phyloP scores from a whole-genome alignment of 2,888 invertebrate species.

The Hydroisotoma schaefferi region DNA sequence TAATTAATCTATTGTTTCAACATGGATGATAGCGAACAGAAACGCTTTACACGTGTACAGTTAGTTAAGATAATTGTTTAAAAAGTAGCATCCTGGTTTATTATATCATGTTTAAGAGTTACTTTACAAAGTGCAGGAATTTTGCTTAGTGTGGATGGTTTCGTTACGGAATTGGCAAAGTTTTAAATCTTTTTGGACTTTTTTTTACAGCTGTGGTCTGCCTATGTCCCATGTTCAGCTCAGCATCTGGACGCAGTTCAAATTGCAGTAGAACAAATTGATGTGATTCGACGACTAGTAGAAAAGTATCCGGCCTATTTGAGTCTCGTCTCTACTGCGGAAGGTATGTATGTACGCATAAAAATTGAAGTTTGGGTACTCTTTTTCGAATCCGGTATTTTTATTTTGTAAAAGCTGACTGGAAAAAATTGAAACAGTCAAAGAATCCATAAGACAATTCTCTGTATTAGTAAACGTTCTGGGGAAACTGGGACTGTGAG shows the following conservation, averaged over 20 bases:
- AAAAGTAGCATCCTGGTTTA: too few species aligned
- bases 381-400: too few species aligned
- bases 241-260: slow-evolving; percentile 52
- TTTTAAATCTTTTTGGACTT: slow-evolving; percentile 9
- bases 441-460: too few species aligned
- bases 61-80: slow-evolving; percentile 5
- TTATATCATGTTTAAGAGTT: too few species aligned
- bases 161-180: background rate
- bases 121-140: background rate
- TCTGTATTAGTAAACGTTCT: too few species aligned
- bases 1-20: too few species aligned
- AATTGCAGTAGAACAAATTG: slow-evolving; percentile 53
- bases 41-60: too few species aligned
- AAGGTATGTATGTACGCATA: slow-evolving; percentile 41
- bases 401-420: too few species aligned
- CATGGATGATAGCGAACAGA: too few species aligned
- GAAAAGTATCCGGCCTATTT: slow-evolving; percentile 47
- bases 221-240: slow-evolving; percentile 51
- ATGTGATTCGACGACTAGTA: slow-evolving; percentile 52
- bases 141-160: background rate
- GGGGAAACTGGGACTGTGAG: too few species aligned
- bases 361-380: too few species aligned
- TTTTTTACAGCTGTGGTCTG: slow-evolving; percentile 53
- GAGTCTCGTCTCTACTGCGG: slow-evolving; percentile 41
- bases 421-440: too few species aligned